A percentile compares a stretch with the other conserved stretches of the same genome.
These are phyloP conservation scores for Halesus radiatus DNA, from an alignment of 1,140 invertebrate genomes.

Conservation along the genomic window DNA sequence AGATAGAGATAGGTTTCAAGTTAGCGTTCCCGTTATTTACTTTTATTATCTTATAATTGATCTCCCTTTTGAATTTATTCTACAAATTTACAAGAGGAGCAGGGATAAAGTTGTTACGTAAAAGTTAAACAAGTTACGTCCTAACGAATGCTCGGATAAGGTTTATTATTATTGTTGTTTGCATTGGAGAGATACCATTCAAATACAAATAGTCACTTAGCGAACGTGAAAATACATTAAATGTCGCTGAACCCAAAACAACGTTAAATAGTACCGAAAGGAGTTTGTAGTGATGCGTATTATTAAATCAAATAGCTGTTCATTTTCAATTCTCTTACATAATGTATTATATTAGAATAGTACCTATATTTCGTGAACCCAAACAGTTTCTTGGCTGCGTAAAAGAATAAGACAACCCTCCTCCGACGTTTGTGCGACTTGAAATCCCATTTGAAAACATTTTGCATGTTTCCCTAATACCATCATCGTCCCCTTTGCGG, in stretches of 20 bases:
- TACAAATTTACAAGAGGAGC: conserved; percentile 24
- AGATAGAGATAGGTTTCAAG: conserved; percentile 56
- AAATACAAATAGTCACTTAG: too few relatives aligned
- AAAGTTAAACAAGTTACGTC: conserved; percentile 8
- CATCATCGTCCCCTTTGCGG: conserved; percentile 57
- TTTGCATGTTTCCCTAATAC: conserved; percentile 57
- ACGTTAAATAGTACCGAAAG: too few relatives aligned
- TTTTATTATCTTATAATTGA: conserved; percentile 58
- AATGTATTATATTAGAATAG: too few relatives aligned
- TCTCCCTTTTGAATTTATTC: conserved; percentile 44
- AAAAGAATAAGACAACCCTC: conserved; percentile 25
- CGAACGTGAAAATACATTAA: too few relatives aligned
- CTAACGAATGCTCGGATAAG: too few relatives aligned
- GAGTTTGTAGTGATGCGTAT: too few relatives aligned
- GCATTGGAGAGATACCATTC: too few relatives aligned
- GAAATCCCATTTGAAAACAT: conserved; percentile 57
- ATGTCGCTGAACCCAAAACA: too few relatives aligned
- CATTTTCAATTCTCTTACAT: too few relatives aligned
- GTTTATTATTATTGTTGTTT: too few relatives aligned
- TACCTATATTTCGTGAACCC: too few relatives aligned
- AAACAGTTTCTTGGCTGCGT: background rate
- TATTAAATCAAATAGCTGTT: too few relatives aligned
- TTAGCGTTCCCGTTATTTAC: conserved; percentile 53
- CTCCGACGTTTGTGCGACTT: conserved; percentile 31
- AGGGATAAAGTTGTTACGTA: conserved; percentile 2